Evolutionary conservation across 2,888 invertebrate species (phyloP).

Genomic region (Macroteleia sp.): DNA sequence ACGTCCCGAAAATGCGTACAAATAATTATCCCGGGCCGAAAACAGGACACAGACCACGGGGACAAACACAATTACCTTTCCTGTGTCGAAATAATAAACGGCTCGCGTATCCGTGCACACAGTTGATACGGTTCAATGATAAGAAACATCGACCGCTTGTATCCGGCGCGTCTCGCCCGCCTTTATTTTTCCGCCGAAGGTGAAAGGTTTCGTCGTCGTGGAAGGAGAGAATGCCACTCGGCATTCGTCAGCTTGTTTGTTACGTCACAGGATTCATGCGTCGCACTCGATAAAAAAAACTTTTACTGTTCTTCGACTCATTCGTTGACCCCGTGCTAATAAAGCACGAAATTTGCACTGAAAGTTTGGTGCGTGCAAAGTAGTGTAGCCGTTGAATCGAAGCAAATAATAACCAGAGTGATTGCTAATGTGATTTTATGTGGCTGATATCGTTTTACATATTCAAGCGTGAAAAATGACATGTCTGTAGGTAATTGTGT

Average conservation of each 20-base stretch:
- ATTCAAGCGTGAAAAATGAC: neutral
- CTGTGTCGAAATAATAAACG: conserved; percentile 20
- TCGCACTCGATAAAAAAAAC: conserved; percentile 32
- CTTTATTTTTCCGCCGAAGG: conserved; percentile 59
- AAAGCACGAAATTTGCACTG: conserved; percentile 12
- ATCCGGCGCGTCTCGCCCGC: conserved; percentile 50
- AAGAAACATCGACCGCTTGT: conserved; percentile 51
- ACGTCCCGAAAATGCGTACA: no score
- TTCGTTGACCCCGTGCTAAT: conserved; percentile 41
- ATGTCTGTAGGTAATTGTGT: neutral
- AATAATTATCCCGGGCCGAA: no score
- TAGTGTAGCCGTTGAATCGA: neutral
- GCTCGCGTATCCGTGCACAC: conserved; percentile 19
- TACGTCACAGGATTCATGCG: conserved; percentile 49
- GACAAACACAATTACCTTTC: conserved; percentile 9
- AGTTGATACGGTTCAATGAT: conserved; percentile 48
- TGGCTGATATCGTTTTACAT: neutral
- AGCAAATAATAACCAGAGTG: conserved; percentile 3
- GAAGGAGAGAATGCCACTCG: conserved; percentile 27
- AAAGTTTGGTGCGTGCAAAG: neutral
- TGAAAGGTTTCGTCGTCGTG: conserved; percentile 50
- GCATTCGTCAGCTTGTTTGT: conserved; percentile 55
- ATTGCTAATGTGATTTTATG: conserved; percentile 5
- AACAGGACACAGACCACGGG: neutral
- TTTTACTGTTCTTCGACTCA: conserved; percentile 35